Evolutionary conservation across 2,888 invertebrate species (phyloP), one percentile per base, ranked within the genome.

Genomic region (Rhogogaster chlorosoma): DNA sequence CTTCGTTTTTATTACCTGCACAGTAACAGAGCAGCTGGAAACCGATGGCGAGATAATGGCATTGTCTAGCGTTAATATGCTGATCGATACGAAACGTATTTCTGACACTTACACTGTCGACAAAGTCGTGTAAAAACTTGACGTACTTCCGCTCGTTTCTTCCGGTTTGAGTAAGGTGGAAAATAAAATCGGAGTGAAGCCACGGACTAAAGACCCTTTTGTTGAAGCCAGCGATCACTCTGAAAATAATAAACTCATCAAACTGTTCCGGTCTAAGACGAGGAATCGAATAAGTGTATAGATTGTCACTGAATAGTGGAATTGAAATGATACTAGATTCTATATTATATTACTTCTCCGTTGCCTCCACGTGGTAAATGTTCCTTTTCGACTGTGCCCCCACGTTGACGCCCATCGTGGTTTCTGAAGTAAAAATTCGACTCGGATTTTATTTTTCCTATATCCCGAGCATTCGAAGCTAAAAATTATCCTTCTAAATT

Each of bases 371-470:
- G 49, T 96, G 96, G 18, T 95, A 94, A 0, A 95, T 94, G 83
- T 95, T 94, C 0, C 93, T 93, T 0, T 94, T 93, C 73, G 94
- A 94, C 89, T 95, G 95, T 0, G 95, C 95, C 84, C 95, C 94
- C 91, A 96, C 95, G 75, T 94, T 94, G 86, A 95, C 94, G 0
- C 97, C 97, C 97, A 97, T 96, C 0, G 96, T 96, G 1, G 96
- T 96, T 91, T 97, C 96, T 96, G 86, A 90, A 92, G 22, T 77
- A 85, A 84, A 26, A 10, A 32, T 12, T 12, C 12, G 1, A 42
- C 42, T 12, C 12, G 12, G 12, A 42, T 42, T 3, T 10, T 2
- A 42, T 42, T 42, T 12, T 42, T 2, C 3, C 12, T 42, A 42
- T 42, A 42, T 42, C 12, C 10, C 2, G 1, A 42, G 12, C n/a